phyloP scores from a whole-genome alignment of 2,113 vertebrate species.

The Solea solea region DNA sequence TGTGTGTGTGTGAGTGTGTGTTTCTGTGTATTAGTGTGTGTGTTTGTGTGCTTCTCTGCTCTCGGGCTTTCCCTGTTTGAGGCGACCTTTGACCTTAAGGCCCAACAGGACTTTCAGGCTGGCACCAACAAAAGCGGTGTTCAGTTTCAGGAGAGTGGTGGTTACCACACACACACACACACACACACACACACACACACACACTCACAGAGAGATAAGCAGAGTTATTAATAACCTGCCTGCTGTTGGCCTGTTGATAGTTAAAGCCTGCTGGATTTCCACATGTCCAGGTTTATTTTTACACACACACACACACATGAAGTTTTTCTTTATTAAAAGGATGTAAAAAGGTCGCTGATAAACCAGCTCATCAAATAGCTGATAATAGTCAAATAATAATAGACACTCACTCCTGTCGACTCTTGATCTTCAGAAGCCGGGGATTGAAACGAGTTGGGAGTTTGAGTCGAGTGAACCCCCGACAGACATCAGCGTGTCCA shows the following conservation, averaged over 20 bases:
- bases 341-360: neutral
- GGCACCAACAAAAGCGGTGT: conserved; percentile 64
- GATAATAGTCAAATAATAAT: neutral
- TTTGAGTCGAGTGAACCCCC: conserved; percentile 51
- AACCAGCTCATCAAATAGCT: neutral
- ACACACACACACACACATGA: neutral
- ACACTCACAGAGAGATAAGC: conserved; percentile 33
- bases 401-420: neutral
- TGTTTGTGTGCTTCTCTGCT: conserved; percentile 13
- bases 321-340: neutral
- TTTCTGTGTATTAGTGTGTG: neutral
- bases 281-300: neutral
- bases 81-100: conserved; percentile 57
- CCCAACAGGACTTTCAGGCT: conserved; percentile 41
- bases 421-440: conserved; percentile 63
- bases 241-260: conserved; percentile 74
- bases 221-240: conserved; percentile 80
- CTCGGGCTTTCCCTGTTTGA: conserved; percentile 16
- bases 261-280: conserved; percentile 45
- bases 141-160: conserved; percentile 63
- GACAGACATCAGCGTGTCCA: conserved; percentile 52
- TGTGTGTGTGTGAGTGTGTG: too few relatives aligned
- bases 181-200: conserved; percentile 36
- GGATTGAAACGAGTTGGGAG: conserved; percentile 54
- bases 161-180: conserved; percentile 58